Percentiles rank a stretch among this genome's conserved stretches.
Conservation (phyloP, 2,797 vertebrate species). For the Sebastes oblongus region DNA sequence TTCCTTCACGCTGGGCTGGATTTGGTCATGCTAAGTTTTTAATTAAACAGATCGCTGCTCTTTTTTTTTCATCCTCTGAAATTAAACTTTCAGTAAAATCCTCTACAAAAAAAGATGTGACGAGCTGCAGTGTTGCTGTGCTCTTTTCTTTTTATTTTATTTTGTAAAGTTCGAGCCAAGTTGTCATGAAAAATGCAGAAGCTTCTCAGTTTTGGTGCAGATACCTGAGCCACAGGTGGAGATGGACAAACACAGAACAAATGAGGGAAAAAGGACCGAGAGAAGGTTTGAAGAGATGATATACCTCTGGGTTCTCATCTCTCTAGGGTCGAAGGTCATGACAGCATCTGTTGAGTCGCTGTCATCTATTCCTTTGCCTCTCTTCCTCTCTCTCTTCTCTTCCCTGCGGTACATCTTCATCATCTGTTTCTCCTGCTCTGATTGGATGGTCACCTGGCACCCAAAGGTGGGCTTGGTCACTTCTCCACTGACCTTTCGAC, state of each 20-base stretch:
- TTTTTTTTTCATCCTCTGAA: constrained; percentile 77
- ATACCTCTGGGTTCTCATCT: constrained; percentile 92
- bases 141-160: not conserved
- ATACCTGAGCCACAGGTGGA: constrained; percentile 9
- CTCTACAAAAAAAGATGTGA: constrained; percentile 1
- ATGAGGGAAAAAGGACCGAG: not conserved
- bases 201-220: constrained; percentile 34
- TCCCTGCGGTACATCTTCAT: constrained; percentile 92
- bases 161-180: constrained; percentile 40
- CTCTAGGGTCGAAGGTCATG: constrained; percentile 90
- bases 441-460: constrained; percentile 97
- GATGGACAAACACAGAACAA: constrained; percentile 1
- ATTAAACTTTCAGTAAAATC: constrained; percentile 78
- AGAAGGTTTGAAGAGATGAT: not conserved
- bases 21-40: constrained; percentile 80
- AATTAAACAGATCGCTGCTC: constrained; percentile 86
- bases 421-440: constrained; percentile 94
- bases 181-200: constrained; percentile 58
- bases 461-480: constrained; percentile 86
- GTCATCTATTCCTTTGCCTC: constrained; percentile 90
- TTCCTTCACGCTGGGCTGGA: constrained; percentile 75
- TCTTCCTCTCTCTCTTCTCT: constrained; percentile 91
- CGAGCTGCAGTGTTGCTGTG: not conserved
- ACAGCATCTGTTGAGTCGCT: constrained; percentile 82
- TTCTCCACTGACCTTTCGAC: constrained; percentile 83